Evolutionary conservation across 2,113 vertebrate species (phyloP).

Genomic region (Polypterus senegalus): DNA sequence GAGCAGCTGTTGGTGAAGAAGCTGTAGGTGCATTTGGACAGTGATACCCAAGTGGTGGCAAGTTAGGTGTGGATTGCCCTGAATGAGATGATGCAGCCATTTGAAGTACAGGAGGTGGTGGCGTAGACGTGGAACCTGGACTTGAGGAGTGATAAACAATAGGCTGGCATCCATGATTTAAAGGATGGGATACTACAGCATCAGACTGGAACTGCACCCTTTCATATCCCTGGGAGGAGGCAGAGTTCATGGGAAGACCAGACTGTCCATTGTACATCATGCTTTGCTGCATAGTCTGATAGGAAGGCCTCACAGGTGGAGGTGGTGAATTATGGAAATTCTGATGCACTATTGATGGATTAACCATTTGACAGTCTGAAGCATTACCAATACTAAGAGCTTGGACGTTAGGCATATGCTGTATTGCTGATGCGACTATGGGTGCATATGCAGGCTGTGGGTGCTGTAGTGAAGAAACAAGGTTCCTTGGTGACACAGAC

Average conservation of each 20-base stretch:
- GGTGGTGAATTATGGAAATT: conserved; percentile 67
- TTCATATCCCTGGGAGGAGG: conserved; percentile 68
- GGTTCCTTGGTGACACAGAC: conserved; percentile 63
- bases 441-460: conserved; percentile 51
- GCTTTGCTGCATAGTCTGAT: conserved; percentile 72
- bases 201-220: conserved; percentile 73
- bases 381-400: conserved; percentile 62
- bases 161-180: conserved; percentile 64
- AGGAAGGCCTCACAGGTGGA: conserved; percentile 61
- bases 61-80: conserved; percentile 54
- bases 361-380: conserved; percentile 66
- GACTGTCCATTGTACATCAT: conserved; percentile 75
- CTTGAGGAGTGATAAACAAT: conserved; percentile 71
- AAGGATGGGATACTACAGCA: conserved; percentile 51
- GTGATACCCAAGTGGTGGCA: conserved; percentile 65
- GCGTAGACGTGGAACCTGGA: conserved; percentile 43
- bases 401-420: conserved; percentile 77
- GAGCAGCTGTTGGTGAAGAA: conserved; percentile 48
- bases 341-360: conserved; percentile 54
- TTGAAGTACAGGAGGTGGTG: conserved; percentile 51
- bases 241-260: conserved; percentile 64
- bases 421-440: conserved; percentile 65
- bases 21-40: conserved; percentile 60
- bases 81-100: conserved; percentile 53
- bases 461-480: conserved; percentile 65